Evolutionary conservation across 2,888 invertebrate genomes (phyloP).

Genomic region (Chydorus sphaericus): DNA sequence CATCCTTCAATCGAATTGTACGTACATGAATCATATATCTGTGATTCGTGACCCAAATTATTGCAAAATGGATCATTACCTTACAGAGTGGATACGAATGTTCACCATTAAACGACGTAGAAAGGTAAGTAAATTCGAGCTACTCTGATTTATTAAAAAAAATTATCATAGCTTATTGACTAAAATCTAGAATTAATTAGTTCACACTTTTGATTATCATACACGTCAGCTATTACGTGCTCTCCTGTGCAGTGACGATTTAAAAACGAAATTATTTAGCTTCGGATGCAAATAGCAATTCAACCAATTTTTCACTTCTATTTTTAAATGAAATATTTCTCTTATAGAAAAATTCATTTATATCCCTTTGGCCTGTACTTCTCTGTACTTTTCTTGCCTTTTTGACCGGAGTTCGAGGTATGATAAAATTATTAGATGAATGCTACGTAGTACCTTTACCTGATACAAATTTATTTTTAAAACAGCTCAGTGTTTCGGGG

Average conservation of each 20-base stretch:
- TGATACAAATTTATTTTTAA: neutral
- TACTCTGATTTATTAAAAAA: too few species aligned
- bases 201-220: too few species aligned
- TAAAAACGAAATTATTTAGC: too few species aligned
- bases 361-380: neutral
- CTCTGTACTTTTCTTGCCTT: neutral
- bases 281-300: too few species aligned
- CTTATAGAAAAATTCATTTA: neutral
- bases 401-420: neutral
- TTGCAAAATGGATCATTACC: neutral
- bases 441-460: neutral
- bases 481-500: slow-evolving; percentile 31
- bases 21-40: too few species aligned
- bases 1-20: neutral
- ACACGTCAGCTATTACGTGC: too few species aligned
- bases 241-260: too few species aligned
- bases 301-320: too few species aligned
- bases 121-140: too few species aligned
- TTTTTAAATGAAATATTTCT: neutral
- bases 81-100: neutral
- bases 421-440: neutral
- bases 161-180: too few species aligned
- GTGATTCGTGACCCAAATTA: too few species aligned
- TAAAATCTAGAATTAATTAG: too few species aligned
- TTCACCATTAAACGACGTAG: neutral